Percentiles rank a stretch among this genome's conserved stretches.
Evolutionary conservation across 2,888 invertebrate genomes (phyloP).

Genomic region (Orthosia cruda): DNA sequence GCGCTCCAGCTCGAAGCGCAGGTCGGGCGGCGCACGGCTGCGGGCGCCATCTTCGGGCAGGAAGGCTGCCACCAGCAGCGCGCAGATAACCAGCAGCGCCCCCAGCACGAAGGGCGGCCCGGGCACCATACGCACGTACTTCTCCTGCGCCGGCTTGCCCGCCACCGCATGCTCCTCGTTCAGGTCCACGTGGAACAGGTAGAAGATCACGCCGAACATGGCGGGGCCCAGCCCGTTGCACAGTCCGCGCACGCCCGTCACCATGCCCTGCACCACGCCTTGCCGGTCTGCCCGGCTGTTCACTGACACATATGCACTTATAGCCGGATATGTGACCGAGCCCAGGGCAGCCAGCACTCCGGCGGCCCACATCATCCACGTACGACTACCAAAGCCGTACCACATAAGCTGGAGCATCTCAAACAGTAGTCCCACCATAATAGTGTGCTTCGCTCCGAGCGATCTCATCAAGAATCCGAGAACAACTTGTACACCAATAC

Average conservation of each 20-base stretch:
- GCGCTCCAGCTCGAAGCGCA: slow-evolving; percentile 96
- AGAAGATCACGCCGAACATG: slow-evolving; percentile 99
- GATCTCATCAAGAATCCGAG: slow-evolving; percentile 96
- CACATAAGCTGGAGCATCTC: slow-evolving; percentile 99
- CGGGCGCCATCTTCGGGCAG: slow-evolving; percentile 93
- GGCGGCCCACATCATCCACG: slow-evolving; percentile 99
- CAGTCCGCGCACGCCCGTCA: slow-evolving; percentile 99
- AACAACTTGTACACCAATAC: slow-evolving; percentile 98
- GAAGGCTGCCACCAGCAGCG: slow-evolving; percentile 97
- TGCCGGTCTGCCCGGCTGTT: slow-evolving; percentile 99
- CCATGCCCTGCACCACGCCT: slow-evolving; percentile 99
- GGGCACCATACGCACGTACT: slow-evolving; percentile 95
- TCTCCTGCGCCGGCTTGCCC: slow-evolving; percentile 88
- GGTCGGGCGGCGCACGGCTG: slow-evolving; percentile 93
- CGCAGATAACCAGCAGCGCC: slow-evolving; percentile 98
- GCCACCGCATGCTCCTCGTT: slow-evolving; percentile 93
- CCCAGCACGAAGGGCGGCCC: slow-evolving; percentile 99
- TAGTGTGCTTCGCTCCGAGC: slow-evolving; percentile 98
- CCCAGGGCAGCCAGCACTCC: slow-evolving; percentile 99
- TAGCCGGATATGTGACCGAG: slow-evolving; percentile 99
- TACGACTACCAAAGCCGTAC: slow-evolving; percentile 99
- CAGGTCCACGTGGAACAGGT: slow-evolving; percentile 99
- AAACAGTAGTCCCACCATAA: slow-evolving; percentile 98
- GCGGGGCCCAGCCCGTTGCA: slow-evolving; percentile 99
- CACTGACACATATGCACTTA: slow-evolving; percentile 99